Conservation (phyloP, 1,140 invertebrate genomes). For the Sesamia nonagrioides region DNA sequence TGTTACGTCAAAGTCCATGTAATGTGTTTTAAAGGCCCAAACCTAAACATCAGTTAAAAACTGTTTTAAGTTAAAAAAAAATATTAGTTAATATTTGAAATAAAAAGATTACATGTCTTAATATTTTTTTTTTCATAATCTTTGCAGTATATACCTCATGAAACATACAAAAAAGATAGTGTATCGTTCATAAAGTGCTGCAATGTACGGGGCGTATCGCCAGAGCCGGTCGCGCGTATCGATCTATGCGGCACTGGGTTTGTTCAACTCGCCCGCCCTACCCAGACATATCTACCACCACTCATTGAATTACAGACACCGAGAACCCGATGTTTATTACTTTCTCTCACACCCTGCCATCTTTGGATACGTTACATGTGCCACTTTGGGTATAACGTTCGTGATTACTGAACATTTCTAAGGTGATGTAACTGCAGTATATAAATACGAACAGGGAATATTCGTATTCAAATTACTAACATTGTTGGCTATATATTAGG, state of each 20-base stretch:
- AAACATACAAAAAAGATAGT: slow-evolving; percentile 37
- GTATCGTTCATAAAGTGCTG: slow-evolving; percentile 42
- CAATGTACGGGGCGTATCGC: slow-evolving; percentile 39
- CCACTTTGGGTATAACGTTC: slow-evolving; percentile 4
- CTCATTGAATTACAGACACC: slow-evolving; percentile 56
- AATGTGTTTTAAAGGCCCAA: too few relatives aligned
- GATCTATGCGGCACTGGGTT: slow-evolving; percentile 57
- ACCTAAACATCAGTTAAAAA: too few relatives aligned
- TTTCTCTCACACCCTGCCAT: slow-evolving; percentile 34
- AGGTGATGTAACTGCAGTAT: too few relatives aligned
- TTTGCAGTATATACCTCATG: background rate
- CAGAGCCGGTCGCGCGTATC: slow-evolving; percentile 46
- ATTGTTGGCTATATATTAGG: too few relatives aligned
- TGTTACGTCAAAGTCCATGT: too few relatives aligned
- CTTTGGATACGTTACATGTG: slow-evolving; percentile 19
- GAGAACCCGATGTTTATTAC: slow-evolving; percentile 52
- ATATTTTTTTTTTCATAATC: background rate
- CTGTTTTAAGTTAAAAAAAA: too few relatives aligned
- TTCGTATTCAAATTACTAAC: too few relatives aligned
- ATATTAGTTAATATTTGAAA: too few relatives aligned
- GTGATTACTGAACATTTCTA: slow-evolving; percentile 3
- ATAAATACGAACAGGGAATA: too few relatives aligned
- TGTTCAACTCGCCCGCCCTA: slow-evolving; percentile 53
- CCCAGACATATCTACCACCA: slow-evolving; percentile 41
- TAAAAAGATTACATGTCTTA: too few relatives aligned